Evolutionary conservation across 35 echinoderm and acorn worm genomes (phyloP), one percentile per base, ranked within the genome.

Genomic region (Ophioderma brevispina): DNA sequence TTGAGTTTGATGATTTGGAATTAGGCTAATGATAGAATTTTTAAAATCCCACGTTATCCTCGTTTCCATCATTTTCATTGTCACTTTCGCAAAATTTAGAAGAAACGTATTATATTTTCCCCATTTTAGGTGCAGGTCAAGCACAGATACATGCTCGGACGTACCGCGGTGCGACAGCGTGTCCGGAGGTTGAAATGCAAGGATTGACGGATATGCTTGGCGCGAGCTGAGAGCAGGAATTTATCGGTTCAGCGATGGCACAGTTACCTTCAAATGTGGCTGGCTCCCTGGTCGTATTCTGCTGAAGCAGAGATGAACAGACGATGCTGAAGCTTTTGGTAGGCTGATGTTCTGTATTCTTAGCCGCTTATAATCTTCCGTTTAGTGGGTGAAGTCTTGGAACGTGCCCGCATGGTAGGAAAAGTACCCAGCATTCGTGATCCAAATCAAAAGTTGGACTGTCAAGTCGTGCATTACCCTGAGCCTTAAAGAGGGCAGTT

Each of bases 181-280:
- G 90, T 10, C 78, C 90, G 37, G 93, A 98, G 34, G 36, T 75
- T 17, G 96, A 98, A 85, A 80, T 94, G 31, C 78, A 39, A 42
- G 78, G 43, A 8, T 55, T 94, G 0, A 84, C 91, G 0, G 83
- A 86, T 23, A 92, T 86, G 92, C 31, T n/a, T 39, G 15, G 70
- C 32, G 0, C 32, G 94, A 4, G 64, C 80, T 30, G 35, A 3
- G 39, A 82, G 8, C 81, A 88, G 35, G 77, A 90, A 8, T 87
- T 89, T 11, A 88, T 86, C 33, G 84, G 92, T 98, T 95, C 78
- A 95, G 95, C 39, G 96, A 98, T 98, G 90, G 89, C 96, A 98
- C 40, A 95, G 90, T 23, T 98, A 95, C 64, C 87, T 87, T 78
- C 96, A 98, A 64, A 41, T 95, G 0, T 95, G 94, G 77, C 56